Evolutionary conservation across 2,797 vertebrate species (phyloP), one percentile per base, ranked within the genome.

Genomic region (Coranthus polyacanthus): DNA sequence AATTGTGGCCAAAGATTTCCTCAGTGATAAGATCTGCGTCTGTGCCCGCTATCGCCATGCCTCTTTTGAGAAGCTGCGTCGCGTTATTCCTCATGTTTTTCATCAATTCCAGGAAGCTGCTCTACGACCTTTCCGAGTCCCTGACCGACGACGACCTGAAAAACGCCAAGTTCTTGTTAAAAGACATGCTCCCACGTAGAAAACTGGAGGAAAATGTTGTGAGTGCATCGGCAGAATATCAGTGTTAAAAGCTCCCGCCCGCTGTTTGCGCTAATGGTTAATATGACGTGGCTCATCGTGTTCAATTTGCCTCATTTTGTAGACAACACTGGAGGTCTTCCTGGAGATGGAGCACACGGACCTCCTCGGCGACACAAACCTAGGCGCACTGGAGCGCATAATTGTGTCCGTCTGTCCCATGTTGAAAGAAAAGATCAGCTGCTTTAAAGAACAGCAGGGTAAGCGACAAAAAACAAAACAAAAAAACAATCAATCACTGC

Each of bases 261-360:
- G n/a, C n/a, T n/a, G n/a, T n/a, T n/a, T n/a, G n/a, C n/a, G n/a
- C n/a, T 15, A 20, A 6, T 8, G 5, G 2, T n/a, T 21, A 21
- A 21, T 52, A 13, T 38, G 10, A 6, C 18, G 2, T 22, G 50
- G 13, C 22, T 17, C 16, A 20, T 16, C 24, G 17, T 26, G 38
- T 16, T 68, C 5, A 16, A 47, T 55, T n/a, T 66, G 2, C 17
- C 49, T 15, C 2, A 47, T 59, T 65, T 93, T 83, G 55, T 86
- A 98, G 97, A 93, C 88, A 21, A 81, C 89, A 34, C 87, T 97
- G 42, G 91, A 95, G 29, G 60, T 97, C 39, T 90, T 97, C 79
- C 66, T 47, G 70, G 85, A 79, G 61, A 65, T 98, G 92, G 96
- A 98, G 82, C 94, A 93, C 64, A 61, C 55, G 49, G 88, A 60